phyloP scores from a whole-genome alignment of 2,797 vertebrate species.

The Rhinophrynus dorsalis region DNA sequence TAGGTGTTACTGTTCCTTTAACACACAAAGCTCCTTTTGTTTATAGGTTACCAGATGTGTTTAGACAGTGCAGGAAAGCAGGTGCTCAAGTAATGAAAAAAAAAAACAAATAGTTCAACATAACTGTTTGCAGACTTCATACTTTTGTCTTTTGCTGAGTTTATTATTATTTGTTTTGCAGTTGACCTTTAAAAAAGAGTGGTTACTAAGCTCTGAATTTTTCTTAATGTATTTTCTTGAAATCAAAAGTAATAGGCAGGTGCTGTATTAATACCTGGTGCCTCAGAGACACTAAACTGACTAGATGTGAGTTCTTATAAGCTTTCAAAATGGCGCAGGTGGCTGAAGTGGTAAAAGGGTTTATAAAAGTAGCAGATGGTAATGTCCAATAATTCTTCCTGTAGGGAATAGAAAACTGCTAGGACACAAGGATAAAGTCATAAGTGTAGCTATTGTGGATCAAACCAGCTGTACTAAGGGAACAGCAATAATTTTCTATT shows the following conservation, averaged over 20 bases:
- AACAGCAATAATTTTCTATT: too few species aligned
- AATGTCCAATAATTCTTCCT: conserved; percentile 8
- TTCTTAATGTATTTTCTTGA: conserved; percentile 9
- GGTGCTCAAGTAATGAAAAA: not conserved
- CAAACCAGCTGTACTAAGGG: too few species aligned
- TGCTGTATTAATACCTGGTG: conserved; percentile 8
- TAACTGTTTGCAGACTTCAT: not conserved
- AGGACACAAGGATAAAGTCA: too few species aligned
- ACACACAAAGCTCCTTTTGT: too few species aligned
- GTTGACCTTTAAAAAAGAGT: conserved; percentile 24
- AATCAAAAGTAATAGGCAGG: conserved; percentile 3
- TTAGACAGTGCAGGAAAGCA: not conserved
- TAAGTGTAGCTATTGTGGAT: too few species aligned
- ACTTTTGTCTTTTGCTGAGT: not conserved
- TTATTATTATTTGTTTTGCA: conserved; percentile 4
- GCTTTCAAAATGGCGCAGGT: conserved; percentile 3
- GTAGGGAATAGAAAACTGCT: too few species aligned
- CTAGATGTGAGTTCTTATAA: conserved; percentile 11
- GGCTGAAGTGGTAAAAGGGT: not conserved
- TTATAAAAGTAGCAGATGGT: not conserved
- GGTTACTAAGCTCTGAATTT: conserved; percentile 5
- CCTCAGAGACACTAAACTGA: conserved; percentile 6
- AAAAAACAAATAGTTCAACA: not conserved
- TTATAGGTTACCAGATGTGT: too few species aligned
- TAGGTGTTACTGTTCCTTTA: too few species aligned